These are phyloP conservation scores for Perithous albicinctus DNA, from an alignment of 2,888 invertebrate species.

Conservation along the genomic window DNA sequence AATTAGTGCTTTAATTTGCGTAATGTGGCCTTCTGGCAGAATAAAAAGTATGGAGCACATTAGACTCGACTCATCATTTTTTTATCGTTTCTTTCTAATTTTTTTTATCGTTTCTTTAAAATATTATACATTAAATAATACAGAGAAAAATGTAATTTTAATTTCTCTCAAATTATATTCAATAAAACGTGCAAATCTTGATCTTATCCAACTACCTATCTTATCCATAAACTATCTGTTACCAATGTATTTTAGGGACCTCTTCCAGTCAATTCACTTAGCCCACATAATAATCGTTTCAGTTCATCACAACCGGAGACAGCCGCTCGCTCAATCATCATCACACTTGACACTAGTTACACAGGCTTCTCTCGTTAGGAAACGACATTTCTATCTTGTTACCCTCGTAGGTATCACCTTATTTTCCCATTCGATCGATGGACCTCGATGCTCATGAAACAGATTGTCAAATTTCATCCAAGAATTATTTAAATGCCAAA, in stretches of 20 bases:
- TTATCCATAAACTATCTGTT: background rate
- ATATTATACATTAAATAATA: no score
- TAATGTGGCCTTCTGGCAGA: no score
- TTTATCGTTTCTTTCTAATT: no score
- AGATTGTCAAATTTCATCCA: slow-evolving; percentile 1
- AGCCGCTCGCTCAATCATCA: slow-evolving; percentile 62
- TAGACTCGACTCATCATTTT: no score
- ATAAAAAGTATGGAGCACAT: no score
- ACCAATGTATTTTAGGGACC: background rate
- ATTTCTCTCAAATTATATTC: background rate
- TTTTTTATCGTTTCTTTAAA: no score
- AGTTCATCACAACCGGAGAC: slow-evolving; percentile 32
- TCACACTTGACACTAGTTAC: slow-evolving; percentile 65
- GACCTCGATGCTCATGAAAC: slow-evolving; percentile 4
- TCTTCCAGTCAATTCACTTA: slow-evolving; percentile 41
- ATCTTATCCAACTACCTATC: background rate
- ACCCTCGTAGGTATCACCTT: slow-evolving; percentile 28
- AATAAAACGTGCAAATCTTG: background rate
- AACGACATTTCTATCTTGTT: slow-evolving; percentile 62
- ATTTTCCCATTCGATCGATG: slow-evolving; percentile 50
- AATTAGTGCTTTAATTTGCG: no score
- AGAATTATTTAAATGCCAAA: no score
- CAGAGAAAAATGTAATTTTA: no score
- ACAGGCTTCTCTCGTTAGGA: slow-evolving; percentile 41
- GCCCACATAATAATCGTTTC: slow-evolving; percentile 46